Evolutionary conservation across 2,888 invertebrate species (phyloP).

Genomic region (Clanis bilineata): DNA sequence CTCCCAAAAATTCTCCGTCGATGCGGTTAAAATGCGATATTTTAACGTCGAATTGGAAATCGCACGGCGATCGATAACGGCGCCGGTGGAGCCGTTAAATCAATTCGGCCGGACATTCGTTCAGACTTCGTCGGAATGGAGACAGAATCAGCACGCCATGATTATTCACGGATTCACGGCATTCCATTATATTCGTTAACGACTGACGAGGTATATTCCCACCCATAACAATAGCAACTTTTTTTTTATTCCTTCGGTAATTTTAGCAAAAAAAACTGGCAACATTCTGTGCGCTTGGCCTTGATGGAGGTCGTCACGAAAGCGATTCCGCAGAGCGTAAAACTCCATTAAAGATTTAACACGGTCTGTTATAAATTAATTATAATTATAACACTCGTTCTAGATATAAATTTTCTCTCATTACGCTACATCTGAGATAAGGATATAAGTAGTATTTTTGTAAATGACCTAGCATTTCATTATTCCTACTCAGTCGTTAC

Average conservation of each 20-base stretch:
- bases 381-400: background rate
- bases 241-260: background rate
- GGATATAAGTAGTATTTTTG: background rate
- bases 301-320: constrained; percentile 1
- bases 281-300: background rate
- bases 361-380: background rate
- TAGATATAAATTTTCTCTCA: background rate
- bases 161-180: constrained; percentile 11
- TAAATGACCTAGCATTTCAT: background rate
- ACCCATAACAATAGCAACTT: background rate
- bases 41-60: background rate
- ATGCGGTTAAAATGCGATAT: background rate
- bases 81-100: constrained; percentile 14
- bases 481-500: background rate
- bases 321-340: background rate
- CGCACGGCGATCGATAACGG: background rate
- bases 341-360: background rate
- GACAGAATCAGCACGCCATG: constrained; percentile 10
- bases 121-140: constrained; percentile 9
- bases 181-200: constrained; percentile 2
- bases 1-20: background rate
- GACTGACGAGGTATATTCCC: background rate
- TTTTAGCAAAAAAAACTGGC: background rate
- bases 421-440: background rate
- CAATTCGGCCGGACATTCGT: constrained; percentile 16